Base-by-base conservation (phyloP, 2,888 invertebrate genomes). In the Cataglyphis albicans region DNA sequence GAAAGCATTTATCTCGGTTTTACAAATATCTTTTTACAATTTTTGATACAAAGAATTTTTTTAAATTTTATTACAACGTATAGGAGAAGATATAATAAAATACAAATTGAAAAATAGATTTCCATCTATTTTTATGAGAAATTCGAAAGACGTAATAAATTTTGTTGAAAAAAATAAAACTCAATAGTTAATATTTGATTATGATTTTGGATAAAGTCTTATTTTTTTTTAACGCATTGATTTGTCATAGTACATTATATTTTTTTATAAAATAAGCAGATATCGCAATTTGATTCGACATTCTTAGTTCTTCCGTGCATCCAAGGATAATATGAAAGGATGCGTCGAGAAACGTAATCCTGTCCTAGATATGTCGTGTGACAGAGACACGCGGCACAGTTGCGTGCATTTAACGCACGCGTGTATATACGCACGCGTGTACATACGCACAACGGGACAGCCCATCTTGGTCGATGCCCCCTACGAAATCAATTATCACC, bases 401-500 rank as follows among this genome's bases (percentile, higher is more conserved):
- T 21, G 63, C 32, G 15, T 44, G 63, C 32, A 63, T 74, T 72
- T 38, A 32, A 35, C 52, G 25, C 7, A 29, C 55, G 21, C 38
- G 55, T 32, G 67, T 55, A 32, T 0, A 6, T 32, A 25, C 52
- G 72, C 72, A 29, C 72, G 21, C 38, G 57, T 32, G 67, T 55
- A 32, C 0, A 6, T 32, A 25, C 52, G 72, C 72, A 29, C 72
- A 15, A 48, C 48, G 48, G 59, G 73, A 41, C 15, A 75, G 29
- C 73, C 63, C 57, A 18, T 61, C 9, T 44, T 12, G 38, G 2
- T 18, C 9, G 15, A n/a, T 41, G 63, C 75, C 83, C 63, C 32
- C 32, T 74, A 81, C 72, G 76, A 73, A 86, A 90, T 90, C 90
- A 90, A 91, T 92, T 92, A 92, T 92, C 91, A 87, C 89, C 86